Base-by-base conservation (phyloP, 2,888 invertebrate species). In the Helobdella robusta region DNA sequence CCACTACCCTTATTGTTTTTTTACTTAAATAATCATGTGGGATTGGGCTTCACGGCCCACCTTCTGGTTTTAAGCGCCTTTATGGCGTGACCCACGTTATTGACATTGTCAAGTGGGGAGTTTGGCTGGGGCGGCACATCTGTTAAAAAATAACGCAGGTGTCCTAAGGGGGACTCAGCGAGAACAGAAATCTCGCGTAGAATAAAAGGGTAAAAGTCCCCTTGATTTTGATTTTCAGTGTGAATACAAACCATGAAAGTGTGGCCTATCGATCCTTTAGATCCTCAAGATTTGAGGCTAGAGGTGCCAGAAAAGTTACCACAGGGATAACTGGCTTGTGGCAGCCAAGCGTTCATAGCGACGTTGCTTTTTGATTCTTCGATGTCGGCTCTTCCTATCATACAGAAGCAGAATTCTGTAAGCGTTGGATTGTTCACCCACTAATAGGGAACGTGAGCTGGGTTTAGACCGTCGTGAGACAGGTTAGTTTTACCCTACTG, bases 381-480 rank as follows among this genome's bases (percentile, higher is more conserved):
- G 84, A 85, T 85, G 83, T 85, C 85, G 84, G 84, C 84, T 86
- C 84, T 85, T 85, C 84, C 84, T 85, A 85, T 83, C 82, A 81
- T 82, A 77, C 83, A 82, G 83, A n/a, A n/a, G n/a, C n/a, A n/a
- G n/a, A n/a, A n/a, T n/a, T n/a, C n/a, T n/a, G n/a, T n/a, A n/a
- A n/a, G n/a, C n/a, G n/a, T n/a, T n/a, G n/a, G n/a, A n/a, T n/a
- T n/a, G n/a, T n/a, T n/a, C n/a, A n/a, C n/a, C n/a, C n/a, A n/a
- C n/a, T n/a, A n/a, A n/a, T n/a, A n/a, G n/a, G n/a, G n/a, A n/a
- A n/a, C n/a, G n/a, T n/a, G n/a, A n/a, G n/a, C n/a, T n/a, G n/a
- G n/a, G n/a, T n/a, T n/a, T n/a, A n/a, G n/a, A n/a, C n/a, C n/a
- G n/a, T n/a, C n/a, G n/a, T n/a, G n/a, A n/a, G n/a, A n/a, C n/a